Percentiles rank a stretch among this genome's conserved stretches.
phyloP scores from a whole-genome alignment of 1,140 invertebrate species.

The Drosophila bifasciata region DNA sequence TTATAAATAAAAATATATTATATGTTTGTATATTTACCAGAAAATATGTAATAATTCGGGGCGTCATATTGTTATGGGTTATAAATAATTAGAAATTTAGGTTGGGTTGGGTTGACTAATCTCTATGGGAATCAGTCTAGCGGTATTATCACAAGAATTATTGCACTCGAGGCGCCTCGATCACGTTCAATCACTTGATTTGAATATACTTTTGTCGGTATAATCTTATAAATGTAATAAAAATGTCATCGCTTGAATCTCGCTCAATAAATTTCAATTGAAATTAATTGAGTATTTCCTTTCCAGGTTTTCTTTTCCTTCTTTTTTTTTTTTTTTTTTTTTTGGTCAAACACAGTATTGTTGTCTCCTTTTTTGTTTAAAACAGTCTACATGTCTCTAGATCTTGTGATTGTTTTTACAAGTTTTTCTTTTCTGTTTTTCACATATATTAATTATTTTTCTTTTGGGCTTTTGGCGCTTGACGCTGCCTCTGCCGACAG shows the following conservation, averaged over 20 bases:
- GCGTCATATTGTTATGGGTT: slow-evolving; percentile 58
- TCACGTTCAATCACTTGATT: slow-evolving; percentile 40
- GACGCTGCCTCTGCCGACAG: slow-evolving; percentile 33
- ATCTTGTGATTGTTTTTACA: slow-evolving; percentile 7
- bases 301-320: slow-evolving; percentile 10
- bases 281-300: slow-evolving; percentile 55
- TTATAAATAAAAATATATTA: too few species aligned
- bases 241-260: slow-evolving; percentile 43
- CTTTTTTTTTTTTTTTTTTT: slow-evolving; percentile 19
- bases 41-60: slow-evolving; percentile 77
- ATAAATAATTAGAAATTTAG: too few species aligned
- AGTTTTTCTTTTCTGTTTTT: slow-evolving; percentile 1
- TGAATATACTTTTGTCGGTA: slow-evolving; percentile 11
- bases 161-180: slow-evolving; percentile 22
- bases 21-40: slow-evolving; percentile 62
- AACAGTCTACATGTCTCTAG: slow-evolving; percentile 26
- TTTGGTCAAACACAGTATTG: slow-evolving; percentile 5
- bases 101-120: slow-evolving; percentile 17
- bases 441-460: slow-evolving; percentile 19
- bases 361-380: slow-evolving; percentile 6
- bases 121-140: slow-evolving; percentile 65
- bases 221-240: slow-evolving; percentile 23
- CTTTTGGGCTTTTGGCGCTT: slow-evolving; percentile 23
- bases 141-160: slow-evolving; percentile 60
- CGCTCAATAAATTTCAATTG: slow-evolving; percentile 64